phyloP scores from a whole-genome alignment of 2,797 vertebrate species.

The Rachycentron canadum region DNA sequence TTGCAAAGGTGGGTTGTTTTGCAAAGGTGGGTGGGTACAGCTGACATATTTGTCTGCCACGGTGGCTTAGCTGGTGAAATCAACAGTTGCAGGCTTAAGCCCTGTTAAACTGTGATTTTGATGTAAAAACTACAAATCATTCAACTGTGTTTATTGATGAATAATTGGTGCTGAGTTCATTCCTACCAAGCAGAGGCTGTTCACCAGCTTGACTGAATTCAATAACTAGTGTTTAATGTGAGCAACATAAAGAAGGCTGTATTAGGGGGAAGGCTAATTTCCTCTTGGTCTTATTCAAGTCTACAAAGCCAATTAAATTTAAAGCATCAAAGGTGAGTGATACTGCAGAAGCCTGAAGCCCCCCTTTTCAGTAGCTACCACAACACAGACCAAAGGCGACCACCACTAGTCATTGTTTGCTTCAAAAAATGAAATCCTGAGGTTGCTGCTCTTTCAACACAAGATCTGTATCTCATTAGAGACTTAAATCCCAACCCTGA shows the following conservation, averaged over 20 bases:
- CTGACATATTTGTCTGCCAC: background rate
- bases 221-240: conserved; percentile 38
- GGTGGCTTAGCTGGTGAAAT: background rate
- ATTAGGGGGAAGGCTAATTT: conserved; percentile 50
- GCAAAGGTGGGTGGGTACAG: background rate
- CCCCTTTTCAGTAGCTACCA: conserved; percentile 67
- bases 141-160: background rate
- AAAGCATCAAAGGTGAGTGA: conserved; percentile 73
- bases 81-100: background rate
- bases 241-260: conserved; percentile 23
- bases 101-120: background rate
- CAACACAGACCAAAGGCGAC: conserved; percentile 58
- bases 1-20: background rate
- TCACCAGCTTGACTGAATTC: conserved; percentile 49
- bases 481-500: conserved; percentile 64
- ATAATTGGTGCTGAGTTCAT: background rate
- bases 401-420: conserved; percentile 55
- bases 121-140: background rate
- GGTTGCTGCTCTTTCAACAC: conserved; percentile 61
- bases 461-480: conserved; percentile 74
- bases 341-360: conserved; percentile 53
- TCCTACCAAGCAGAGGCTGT: background rate
- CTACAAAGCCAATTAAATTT: conserved; percentile 71
- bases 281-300: conserved; percentile 45
- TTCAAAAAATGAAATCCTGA: conserved; percentile 54